These are phyloP conservation scores for Cotesia chilonis DNA, from an alignment of 1,140 invertebrate species.

Conservation along the genomic window DNA sequence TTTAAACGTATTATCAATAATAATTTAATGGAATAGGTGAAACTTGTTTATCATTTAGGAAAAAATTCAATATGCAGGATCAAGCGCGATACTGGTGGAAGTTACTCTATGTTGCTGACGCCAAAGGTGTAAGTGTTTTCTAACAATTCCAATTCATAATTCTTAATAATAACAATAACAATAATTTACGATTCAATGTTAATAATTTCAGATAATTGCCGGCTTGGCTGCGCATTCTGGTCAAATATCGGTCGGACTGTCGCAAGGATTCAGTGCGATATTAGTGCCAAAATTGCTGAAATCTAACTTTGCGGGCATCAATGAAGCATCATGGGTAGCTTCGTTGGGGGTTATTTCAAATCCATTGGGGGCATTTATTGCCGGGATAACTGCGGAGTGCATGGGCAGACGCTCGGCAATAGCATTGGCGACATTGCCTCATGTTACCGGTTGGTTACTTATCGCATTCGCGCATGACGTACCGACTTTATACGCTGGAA, in stretches of 20 bases:
- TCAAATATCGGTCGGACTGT: conserved; percentile 78
- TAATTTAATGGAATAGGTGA: not conserved
- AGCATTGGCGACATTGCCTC: conserved; percentile 76
- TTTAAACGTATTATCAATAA: not conserved
- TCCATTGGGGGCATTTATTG: conserved; percentile 74
- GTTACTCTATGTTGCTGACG: conserved; percentile 46
- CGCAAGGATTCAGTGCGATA: conserved; percentile 79
- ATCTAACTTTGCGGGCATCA: conserved; percentile 66
- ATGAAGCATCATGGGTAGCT: conserved; percentile 77
- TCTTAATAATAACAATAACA: conserved; percentile 22
- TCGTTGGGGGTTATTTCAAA: conserved; percentile 78
- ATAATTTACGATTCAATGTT: conserved; percentile 27
- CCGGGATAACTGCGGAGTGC: conserved; percentile 73
- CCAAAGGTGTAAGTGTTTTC: conserved; percentile 54
- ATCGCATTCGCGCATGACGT: conserved; percentile 73
- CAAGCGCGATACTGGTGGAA: conserved; percentile 57
- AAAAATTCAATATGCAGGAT: conserved; percentile 7
- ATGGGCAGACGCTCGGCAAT: conserved; percentile 78
- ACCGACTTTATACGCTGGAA: conserved; percentile 71
- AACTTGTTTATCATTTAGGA: not conserved
- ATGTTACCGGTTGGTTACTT: conserved; percentile 77
- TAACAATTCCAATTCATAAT: conserved; percentile 12
- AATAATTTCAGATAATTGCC: conserved; percentile 70
- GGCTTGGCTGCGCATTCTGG: conserved; percentile 76
- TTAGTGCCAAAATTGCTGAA: conserved; percentile 73